Percentiles rank a stretch among this genome's conserved stretches.
Conservation (phyloP, 2,888 invertebrate genomes). For the Lochmaea crataegi region DNA sequence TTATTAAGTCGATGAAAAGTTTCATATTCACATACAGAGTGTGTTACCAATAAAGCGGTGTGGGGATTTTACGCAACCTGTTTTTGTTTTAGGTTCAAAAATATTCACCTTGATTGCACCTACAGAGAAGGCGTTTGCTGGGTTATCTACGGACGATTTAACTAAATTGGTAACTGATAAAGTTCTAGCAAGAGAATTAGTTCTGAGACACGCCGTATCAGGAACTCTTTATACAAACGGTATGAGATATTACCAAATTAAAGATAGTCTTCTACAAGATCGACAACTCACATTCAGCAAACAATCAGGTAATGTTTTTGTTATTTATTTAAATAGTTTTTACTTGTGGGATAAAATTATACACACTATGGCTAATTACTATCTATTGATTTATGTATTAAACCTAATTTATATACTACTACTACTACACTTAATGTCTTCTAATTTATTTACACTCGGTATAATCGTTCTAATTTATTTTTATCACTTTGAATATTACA, state of each 20-base stretch:
- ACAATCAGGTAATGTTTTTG: constrained; percentile 80
- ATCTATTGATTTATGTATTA: too few species aligned
- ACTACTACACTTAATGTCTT: too few species aligned
- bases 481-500: too few species aligned
- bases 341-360: too few species aligned
- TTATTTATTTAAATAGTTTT: too few species aligned
- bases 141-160: constrained; percentile 72
- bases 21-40: too few species aligned
- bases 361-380: too few species aligned
- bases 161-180: constrained; percentile 73
- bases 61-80: background rate
- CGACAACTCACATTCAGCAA: constrained; percentile 84
- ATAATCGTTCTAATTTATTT: too few species aligned
- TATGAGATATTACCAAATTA: constrained; percentile 88
- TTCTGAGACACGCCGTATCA: constrained; percentile 80
- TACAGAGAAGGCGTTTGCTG: constrained; percentile 83
- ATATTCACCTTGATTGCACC: constrained; percentile 89
- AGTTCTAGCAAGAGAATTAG: constrained; percentile 77
- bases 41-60: too few species aligned
- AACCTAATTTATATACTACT: too few species aligned
- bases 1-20: too few species aligned
- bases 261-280: constrained; percentile 80
- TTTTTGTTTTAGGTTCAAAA: constrained; percentile 74
- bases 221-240: constrained; percentile 87
- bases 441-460: too few species aligned